Evolutionary conservation across 35 echinoderm and acorn worm species (phyloP).

Genomic region (Nesometra sesokonis): DNA sequence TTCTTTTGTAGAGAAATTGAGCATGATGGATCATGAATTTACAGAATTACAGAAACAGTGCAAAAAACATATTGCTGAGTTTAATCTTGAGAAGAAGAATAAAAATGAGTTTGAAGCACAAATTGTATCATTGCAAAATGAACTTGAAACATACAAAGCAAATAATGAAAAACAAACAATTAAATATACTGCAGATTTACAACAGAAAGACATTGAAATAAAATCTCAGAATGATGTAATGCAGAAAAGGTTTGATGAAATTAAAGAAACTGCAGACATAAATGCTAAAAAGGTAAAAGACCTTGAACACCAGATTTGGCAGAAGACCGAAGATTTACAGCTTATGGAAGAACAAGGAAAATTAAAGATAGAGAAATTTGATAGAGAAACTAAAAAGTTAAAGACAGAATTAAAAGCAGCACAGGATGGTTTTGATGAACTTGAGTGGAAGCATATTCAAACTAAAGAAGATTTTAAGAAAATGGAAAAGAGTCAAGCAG

Average conservation of each 20-base stretch:
- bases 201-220: not conserved
- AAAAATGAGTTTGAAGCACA: constrained; percentile 24
- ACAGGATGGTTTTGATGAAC: constrained; percentile 61
- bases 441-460: constrained; percentile 58
- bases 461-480: constrained; percentile 49
- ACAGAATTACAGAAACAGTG: constrained; percentile 41
- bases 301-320: constrained; percentile 26
- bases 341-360: constrained; percentile 24
- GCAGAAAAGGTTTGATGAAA: constrained; percentile 35
- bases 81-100: not conserved
- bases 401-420: constrained; percentile 40
- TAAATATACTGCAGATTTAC: not conserved
- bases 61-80: not conserved
- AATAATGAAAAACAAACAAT: not conserved
- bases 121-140: not conserved
- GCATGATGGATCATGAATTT: constrained; percentile 25
- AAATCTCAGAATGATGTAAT: constrained; percentile 28
- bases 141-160: not conserved
- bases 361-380: constrained; percentile 41
- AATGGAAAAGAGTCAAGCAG: constrained; percentile 33
- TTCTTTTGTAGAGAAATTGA: constrained; percentile 48
- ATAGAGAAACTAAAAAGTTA: constrained; percentile 72
- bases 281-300: constrained; percentile 5
- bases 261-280: constrained; percentile 16
- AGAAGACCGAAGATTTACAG: constrained; percentile 3